These are phyloP conservation scores for Stenotaenia linearis DNA, from an alignment of 2,888 invertebrate species.

Conservation along the genomic window DNA sequence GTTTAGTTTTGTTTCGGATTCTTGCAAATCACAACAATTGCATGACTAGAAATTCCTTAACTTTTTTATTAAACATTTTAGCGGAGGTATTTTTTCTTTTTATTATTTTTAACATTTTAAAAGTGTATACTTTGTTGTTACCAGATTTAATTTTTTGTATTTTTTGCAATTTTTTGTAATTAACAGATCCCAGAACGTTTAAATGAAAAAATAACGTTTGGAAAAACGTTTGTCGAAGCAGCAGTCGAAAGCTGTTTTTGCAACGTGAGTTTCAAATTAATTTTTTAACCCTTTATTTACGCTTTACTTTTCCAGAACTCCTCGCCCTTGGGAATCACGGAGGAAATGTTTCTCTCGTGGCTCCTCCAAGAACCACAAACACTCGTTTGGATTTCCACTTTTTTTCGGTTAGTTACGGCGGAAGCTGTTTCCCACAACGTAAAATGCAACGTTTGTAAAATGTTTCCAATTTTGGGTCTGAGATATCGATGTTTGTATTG, in stretches of 20 bases:
- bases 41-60: constrained; percentile 59
- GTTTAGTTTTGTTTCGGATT: constrained; percentile 58
- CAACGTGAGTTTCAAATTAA: constrained; percentile 1
- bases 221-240: constrained; percentile 57
- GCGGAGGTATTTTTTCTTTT: neutral
- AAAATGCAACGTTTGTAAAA: constrained; percentile 34
- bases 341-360: constrained; percentile 65
- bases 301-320: neutral
- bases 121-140: constrained; percentile 51
- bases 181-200: constrained; percentile 45
- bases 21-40: constrained; percentile 70
- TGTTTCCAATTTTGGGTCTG: constrained; percentile 34
- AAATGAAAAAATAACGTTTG: constrained; percentile 54
- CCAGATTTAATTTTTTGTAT: constrained; percentile 48
- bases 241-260: constrained; percentile 68
- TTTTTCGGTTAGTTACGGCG: constrained; percentile 58
- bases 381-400: constrained; percentile 60
- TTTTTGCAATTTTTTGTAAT: neutral
- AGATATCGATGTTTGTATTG: constrained; percentile 59
- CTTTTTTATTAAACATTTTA: constrained; percentile 48
- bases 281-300: neutral
- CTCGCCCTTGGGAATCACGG: constrained; percentile 64
- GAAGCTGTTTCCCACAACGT: constrained; percentile 45
- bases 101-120: constrained; percentile 47
- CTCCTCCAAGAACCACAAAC: constrained; percentile 58